phyloP scores from a whole-genome alignment of 2,888 invertebrate species.

The Drosophila peninsularis region DNA sequence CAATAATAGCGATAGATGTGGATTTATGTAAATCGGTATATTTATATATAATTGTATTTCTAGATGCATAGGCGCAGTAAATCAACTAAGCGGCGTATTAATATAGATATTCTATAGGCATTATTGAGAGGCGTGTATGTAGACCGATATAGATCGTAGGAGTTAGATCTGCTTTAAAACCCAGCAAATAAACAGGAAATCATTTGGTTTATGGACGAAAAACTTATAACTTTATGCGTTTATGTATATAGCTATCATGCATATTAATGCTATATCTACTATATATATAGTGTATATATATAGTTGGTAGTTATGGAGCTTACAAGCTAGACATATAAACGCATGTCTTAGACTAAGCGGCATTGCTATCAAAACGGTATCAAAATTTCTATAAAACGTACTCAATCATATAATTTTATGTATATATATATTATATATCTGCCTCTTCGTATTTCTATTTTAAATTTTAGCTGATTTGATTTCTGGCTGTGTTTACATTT shows the following conservation, averaged over 20 bases:
- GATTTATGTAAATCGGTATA: conserved; percentile 39
- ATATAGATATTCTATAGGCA: conserved; percentile 33
- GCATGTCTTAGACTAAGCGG: conserved; percentile 36
- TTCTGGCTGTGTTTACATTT: conserved; percentile 29
- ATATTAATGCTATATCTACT: conserved; percentile 22
- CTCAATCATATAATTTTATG: conserved; percentile 12
- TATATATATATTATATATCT: background rate
- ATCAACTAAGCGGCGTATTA: conserved; percentile 62
- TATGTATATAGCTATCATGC: conserved; percentile 16
- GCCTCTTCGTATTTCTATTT: conserved; percentile 3
- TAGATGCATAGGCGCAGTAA: conserved; percentile 58
- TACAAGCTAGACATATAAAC: conserved; percentile 53
- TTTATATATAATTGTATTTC: conserved; percentile 37
- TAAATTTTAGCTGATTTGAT: conserved; percentile 39
- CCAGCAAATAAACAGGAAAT: conserved; percentile 27
- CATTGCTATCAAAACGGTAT: conserved; percentile 60
- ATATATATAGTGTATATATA: conserved; percentile 17
- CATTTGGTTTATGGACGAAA: conserved; percentile 47
- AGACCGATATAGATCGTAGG: conserved; percentile 16
- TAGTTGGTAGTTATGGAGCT: conserved; percentile 36
- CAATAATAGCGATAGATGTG: conserved; percentile 50
- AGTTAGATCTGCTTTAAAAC: conserved; percentile 15
- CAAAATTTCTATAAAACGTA: conserved; percentile 65
- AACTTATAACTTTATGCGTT: conserved; percentile 25
- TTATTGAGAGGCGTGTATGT: conserved; percentile 7